Evolutionary conservation across 2,888 invertebrate species (phyloP), one percentile per base, ranked within the genome.

Genomic region (Tholera decimalis): DNA sequence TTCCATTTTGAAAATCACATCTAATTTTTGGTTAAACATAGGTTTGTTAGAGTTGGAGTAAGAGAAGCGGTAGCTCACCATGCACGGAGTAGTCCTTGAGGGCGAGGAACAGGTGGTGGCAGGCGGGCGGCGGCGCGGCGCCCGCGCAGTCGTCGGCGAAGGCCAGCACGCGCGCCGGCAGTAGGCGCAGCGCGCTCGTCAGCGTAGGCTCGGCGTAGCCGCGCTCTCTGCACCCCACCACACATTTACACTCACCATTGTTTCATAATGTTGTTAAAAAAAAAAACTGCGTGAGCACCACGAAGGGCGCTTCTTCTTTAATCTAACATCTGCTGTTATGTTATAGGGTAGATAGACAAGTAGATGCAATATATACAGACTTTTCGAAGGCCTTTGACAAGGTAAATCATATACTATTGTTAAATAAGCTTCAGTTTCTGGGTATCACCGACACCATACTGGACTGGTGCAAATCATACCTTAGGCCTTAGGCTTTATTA

Each of bases 181-280:
- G 73, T 84, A 92, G 86, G 1, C 90, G 89, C 84, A 90, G 83
- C 72, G 87, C 61, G 9, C 69, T 53, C 60, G 71, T 4, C 74
- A 90, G 66, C 72, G 88, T 66, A 57, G 65, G 55, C 74, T 79
- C 86, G 35, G 82, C 80, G 81, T 82, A 85, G 35, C 75, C 68
- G 54, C 70, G 67, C 67, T 83, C 83, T 11, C 92, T 90, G 82
- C 9, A 13, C n/a, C n/a, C n/a, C n/a, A n/a, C n/a, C n/a, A n/a
- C n/a, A n/a, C n/a, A n/a, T n/a, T n/a, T n/a, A n/a, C n/a, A n/a
- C n/a, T n/a, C n/a, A n/a, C n/a, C n/a, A n/a, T n/a, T n/a, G n/a
- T n/a, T n/a, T n/a, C n/a, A n/a, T n/a, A n/a, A n/a, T n/a, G n/a
- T n/a, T n/a, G n/a, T n/a, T n/a, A n/a, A n/a, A n/a, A n/a, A n/a